Evolutionary conservation across 2,888 invertebrate genomes (phyloP).

Genomic region (Itoplectis maculator): DNA sequence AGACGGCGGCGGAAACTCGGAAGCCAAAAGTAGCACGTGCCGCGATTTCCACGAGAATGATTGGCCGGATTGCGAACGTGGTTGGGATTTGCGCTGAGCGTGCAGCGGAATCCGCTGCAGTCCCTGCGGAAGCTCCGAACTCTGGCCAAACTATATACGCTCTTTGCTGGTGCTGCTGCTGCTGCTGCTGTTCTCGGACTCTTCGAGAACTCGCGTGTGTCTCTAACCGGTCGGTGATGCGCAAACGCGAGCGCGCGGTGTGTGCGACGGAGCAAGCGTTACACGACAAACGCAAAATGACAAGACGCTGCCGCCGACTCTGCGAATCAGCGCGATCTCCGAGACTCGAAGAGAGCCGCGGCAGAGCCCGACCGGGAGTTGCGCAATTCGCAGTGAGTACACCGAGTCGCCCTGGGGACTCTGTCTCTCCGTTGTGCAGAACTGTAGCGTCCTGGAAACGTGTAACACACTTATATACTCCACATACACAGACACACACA

Average conservation of each 20-base stretch:
- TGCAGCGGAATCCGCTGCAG: constrained; percentile 51
- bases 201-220: constrained; percentile 26
- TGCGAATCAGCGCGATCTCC: constrained; percentile 19
- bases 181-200: no score
- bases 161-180: no score
- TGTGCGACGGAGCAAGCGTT: constrained; percentile 31
- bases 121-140: constrained; percentile 3
- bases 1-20: not conserved
- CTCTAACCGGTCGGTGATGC: constrained; percentile 48
- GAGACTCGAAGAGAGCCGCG: no score
- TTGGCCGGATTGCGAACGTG: constrained; percentile 59
- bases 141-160: not conserved
- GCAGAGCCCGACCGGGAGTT: constrained; percentile 16
- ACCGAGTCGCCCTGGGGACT: constrained; percentile 34
- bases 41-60: constrained; percentile 34
- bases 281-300: constrained; percentile 44
- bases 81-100: constrained; percentile 50
- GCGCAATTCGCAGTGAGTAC: constrained; percentile 45
- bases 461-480: not conserved
- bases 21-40: constrained; percentile 14
- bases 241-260: no score
- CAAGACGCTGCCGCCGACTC: constrained; percentile 44
- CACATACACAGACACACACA: not conserved
- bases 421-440: constrained; percentile 10
- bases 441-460: not conserved